Evolutionary conservation across 2,797 vertebrate genomes (phyloP).

Genomic region (Hippocampus kuda): DNA sequence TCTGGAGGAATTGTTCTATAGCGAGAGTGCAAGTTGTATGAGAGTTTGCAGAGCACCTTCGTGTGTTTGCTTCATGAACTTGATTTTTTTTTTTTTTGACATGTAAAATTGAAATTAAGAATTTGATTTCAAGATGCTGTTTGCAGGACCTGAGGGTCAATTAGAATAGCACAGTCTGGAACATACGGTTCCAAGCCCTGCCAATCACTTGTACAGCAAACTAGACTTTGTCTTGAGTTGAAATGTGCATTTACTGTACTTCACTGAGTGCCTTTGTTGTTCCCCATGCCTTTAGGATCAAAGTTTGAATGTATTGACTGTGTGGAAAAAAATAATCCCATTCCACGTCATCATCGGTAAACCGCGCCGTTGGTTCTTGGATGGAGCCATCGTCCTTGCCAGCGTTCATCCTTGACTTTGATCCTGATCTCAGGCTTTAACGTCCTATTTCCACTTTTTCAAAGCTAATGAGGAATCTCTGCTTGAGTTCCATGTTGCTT

Average conservation of each 20-base stretch:
- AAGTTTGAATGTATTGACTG: constrained; percentile 13
- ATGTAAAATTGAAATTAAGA: not conserved
- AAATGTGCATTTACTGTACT: not conserved
- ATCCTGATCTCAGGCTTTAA: constrained; percentile 27
- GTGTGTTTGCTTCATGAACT: no score
- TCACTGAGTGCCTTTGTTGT: not conserved
- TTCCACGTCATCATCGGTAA: constrained; percentile 29
- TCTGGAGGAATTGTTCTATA: not conserved
- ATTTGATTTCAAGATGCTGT: not conserved
- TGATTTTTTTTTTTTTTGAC: no score
- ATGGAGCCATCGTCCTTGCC: constrained; percentile 26
- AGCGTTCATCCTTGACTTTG: constrained; percentile 34
- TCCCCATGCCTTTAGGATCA: not conserved
- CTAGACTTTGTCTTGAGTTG: not conserved
- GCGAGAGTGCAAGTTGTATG: no score
- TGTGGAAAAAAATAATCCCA: constrained; percentile 27
- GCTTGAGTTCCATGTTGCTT: constrained; percentile 46
- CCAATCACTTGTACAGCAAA: no score
- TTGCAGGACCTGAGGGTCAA: no score
- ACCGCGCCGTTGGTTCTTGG: constrained; percentile 32
- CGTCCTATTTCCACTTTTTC: constrained; percentile 43
- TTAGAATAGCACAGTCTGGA: no score
- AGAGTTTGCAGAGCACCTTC: no score
- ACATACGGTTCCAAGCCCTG: no score
- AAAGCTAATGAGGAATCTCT: constrained; percentile 51